phyloP scores from a whole-genome alignment of 2,797 vertebrate genomes.

The Trichosurus vulpecula region DNA sequence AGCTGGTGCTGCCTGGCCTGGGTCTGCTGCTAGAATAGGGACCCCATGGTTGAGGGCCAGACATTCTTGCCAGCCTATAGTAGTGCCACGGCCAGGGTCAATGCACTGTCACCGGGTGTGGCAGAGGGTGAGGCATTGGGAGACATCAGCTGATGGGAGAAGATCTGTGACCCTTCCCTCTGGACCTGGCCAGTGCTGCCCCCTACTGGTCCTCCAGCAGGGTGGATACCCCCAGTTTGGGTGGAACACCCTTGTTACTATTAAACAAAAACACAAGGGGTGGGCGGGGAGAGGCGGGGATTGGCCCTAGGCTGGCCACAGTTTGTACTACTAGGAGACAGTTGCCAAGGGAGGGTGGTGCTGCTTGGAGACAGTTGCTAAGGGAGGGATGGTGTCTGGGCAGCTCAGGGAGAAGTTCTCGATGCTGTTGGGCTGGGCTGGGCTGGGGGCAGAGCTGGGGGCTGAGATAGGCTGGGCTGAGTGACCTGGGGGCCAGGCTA shows the following conservation, averaged over 20 bases:
- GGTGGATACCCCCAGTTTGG: constrained; percentile 51
- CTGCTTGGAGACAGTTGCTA: constrained; percentile 79
- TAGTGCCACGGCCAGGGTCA: constrained; percentile 40
- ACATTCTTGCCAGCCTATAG: constrained; percentile 38
- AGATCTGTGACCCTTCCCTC: not conserved
- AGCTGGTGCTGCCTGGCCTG: constrained; percentile 64
- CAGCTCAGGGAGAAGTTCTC: constrained; percentile 68
- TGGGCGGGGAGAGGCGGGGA: constrained; percentile 62
- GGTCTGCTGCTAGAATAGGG: constrained; percentile 74
- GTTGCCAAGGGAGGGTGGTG: constrained; percentile 81
- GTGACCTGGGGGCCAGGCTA: not conserved
- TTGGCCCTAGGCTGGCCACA: constrained; percentile 76
- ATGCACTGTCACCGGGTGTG: constrained; percentile 31
- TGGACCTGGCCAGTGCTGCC: not conserved
- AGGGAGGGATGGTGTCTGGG: constrained; percentile 76
- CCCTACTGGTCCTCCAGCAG: not conserved
- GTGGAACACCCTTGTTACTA: constrained; percentile 69
- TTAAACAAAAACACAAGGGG: constrained; percentile 77
- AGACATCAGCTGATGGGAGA: constrained; percentile 17
- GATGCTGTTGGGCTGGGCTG: constrained; percentile 71
- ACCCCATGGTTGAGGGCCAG: constrained; percentile 61
- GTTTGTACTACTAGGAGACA: constrained; percentile 81
- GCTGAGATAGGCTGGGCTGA: constrained; percentile 62
- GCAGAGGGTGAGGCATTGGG: constrained; percentile 27
- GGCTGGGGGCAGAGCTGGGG: constrained; percentile 53